These are phyloP conservation scores for Pedionomus torquatus DNA, from an alignment of 2,113 vertebrate species.

Conservation along the genomic window DNA sequence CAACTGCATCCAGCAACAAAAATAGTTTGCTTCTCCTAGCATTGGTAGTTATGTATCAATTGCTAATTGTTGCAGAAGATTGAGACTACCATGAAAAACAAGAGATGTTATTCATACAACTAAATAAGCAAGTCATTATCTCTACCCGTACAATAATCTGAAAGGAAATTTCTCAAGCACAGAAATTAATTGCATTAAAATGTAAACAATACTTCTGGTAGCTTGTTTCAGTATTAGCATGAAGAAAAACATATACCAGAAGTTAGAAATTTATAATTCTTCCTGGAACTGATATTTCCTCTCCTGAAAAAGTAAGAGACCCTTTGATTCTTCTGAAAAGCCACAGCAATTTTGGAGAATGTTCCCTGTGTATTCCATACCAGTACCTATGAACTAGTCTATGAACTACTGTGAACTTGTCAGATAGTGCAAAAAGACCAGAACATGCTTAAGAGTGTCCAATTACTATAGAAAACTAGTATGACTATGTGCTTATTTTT, in stretches of 20 bases:
- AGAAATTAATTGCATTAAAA: background rate
- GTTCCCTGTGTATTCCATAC: background rate
- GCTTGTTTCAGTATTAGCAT: background rate
- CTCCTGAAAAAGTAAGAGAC: background rate
- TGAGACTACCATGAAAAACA: background rate
- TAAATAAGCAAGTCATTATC: background rate
- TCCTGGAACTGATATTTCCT: background rate
- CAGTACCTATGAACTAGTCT: background rate
- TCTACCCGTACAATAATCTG: background rate
- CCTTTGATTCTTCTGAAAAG: background rate
- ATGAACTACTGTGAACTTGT: background rate
- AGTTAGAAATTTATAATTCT: background rate
- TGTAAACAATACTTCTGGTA: background rate
- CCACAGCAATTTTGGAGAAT: background rate
- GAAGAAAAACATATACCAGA: background rate
- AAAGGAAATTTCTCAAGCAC: background rate
- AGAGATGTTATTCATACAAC: background rate
- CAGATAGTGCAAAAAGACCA: background rate
- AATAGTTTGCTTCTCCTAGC: background rate
- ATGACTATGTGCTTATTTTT: background rate
- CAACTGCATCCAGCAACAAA: background rate
- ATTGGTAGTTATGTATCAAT: background rate
- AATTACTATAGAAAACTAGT: background rate
- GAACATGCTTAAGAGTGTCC: background rate
- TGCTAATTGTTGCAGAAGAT: background rate